phyloP scores from a whole-genome alignment of 1,140 invertebrate genomes.

The Drosophila tristis region DNA sequence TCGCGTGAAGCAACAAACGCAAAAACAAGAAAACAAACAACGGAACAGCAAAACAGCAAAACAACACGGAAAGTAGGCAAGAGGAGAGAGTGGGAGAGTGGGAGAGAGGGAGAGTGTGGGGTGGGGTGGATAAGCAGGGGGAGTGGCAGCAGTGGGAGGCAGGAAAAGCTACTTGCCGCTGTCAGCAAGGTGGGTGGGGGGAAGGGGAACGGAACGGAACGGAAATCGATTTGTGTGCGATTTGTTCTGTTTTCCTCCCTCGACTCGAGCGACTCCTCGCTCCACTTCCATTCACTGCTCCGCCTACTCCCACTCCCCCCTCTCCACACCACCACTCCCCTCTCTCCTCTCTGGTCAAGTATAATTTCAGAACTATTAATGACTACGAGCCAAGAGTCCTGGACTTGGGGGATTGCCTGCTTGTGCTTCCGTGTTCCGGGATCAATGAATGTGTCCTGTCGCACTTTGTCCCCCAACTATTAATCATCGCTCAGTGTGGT shows the following conservation, averaged over 20 bases:
- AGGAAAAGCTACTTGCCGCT: conserved; percentile 67
- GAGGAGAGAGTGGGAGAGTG: background rate
- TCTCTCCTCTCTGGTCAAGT: conserved; percentile 56
- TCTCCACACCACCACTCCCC: too few species aligned
- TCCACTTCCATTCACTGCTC: conserved; percentile 39
- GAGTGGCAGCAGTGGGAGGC: background rate
- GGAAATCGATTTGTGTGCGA: conserved; percentile 81
- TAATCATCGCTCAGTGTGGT: conserved; percentile 59
- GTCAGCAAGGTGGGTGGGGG: conserved; percentile 56
- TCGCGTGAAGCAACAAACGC: conserved; percentile 69
- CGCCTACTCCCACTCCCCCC: background rate
- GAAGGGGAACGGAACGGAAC: conserved; percentile 17
- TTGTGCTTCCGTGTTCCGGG: conserved; percentile 56
- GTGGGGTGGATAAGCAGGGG: background rate
- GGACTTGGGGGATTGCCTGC: conserved; percentile 29
- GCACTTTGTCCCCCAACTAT: conserved; percentile 67
- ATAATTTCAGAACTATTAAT: conserved; percentile 80
- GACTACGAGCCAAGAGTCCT: conserved; percentile 53
- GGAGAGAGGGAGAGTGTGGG: background rate
- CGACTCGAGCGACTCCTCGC: conserved; percentile 10
- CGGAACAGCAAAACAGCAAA: conserved; percentile 33
- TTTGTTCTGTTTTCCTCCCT: conserved; percentile 65
- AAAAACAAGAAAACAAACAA: conserved; percentile 72
- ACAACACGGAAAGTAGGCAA: conserved; percentile 23
- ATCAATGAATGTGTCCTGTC: conserved; percentile 73